Percentiles rank a stretch among this genome's conserved stretches.
Evolutionary conservation across 2,888 invertebrate genomes (phyloP).

Genomic region (Eupeodes luniger): DNA sequence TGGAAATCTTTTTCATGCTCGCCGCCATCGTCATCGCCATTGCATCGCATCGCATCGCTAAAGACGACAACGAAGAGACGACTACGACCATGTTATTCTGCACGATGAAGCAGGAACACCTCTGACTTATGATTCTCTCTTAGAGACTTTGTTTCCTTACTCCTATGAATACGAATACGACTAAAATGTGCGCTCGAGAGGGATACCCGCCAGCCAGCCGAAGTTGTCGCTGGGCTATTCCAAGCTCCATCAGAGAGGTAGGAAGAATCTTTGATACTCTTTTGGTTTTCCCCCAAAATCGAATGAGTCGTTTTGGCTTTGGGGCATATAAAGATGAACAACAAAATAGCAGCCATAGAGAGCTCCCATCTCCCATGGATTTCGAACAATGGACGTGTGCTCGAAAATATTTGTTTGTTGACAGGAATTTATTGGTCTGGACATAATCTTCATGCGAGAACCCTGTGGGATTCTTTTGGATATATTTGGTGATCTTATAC

Average conservation of each 20-base stretch:
- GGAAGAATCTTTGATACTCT: conserved; percentile 62
- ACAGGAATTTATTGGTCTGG: conserved; percentile 78
- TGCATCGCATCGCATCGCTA: conserved; percentile 15
- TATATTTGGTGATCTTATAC: conserved; percentile 10
- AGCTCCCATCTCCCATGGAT: conserved; percentile 59
- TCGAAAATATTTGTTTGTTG: conserved; percentile 77
- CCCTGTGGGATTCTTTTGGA: conserved; percentile 35
- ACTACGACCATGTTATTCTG: conserved; percentile 42
- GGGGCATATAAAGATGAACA: conserved; percentile 39
- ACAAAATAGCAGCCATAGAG: conserved; percentile 41
- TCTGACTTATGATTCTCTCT: conserved; percentile 68
- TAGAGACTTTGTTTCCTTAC: neutral
- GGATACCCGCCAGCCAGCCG: neutral
- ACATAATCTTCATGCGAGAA: conserved; percentile 53
- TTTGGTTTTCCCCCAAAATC: conserved; percentile 40
- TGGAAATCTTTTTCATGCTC: conserved; percentile 74
- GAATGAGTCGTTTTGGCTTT: conserved; percentile 62
- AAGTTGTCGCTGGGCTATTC: conserved; percentile 22
- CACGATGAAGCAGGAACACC: conserved; percentile 62
- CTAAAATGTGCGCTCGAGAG: conserved; percentile 19
- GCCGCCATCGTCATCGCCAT: conserved; percentile 43
- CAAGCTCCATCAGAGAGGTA: conserved; percentile 34
- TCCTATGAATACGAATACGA: too few species aligned
- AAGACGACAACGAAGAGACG: conserved; percentile 29
- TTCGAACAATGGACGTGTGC: conserved; percentile 77